phyloP scores from a whole-genome alignment of 2,888 invertebrate genomes.

The Synergus japonicus region DNA sequence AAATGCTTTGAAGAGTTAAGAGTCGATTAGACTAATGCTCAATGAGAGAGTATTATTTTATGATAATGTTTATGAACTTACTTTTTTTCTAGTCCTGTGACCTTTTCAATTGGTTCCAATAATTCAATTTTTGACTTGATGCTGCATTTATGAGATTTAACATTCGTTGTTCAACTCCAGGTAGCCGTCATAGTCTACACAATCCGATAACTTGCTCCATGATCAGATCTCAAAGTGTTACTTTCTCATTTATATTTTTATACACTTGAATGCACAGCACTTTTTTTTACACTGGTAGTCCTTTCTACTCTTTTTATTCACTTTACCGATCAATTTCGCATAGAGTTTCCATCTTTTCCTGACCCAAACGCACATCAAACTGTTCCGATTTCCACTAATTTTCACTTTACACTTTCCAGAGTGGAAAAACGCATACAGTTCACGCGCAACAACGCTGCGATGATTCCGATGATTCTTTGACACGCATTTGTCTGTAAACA shows the following conservation, averaged over 20 bases:
- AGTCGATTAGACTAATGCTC: no score
- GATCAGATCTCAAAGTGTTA: conserved; percentile 6
- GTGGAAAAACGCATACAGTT: conserved; percentile 13
- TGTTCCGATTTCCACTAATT: neutral
- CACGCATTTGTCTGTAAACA: conserved; percentile 74
- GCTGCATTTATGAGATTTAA: neutral
- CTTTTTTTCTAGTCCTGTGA: neutral
- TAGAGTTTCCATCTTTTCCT: conserved; percentile 13
- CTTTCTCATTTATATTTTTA: conserved; percentile 25
- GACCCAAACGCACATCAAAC: conserved; percentile 18
- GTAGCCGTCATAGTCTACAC: conserved; percentile 1
- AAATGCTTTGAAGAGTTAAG: neutral
- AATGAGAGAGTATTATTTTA: neutral
- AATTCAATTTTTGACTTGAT: neutral
- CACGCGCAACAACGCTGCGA: conserved; percentile 48
- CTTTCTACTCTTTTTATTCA: neutral
- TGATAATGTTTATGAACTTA: neutral
- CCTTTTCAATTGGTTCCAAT: neutral
- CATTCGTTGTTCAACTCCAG: neutral
- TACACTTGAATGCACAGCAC: conserved; percentile 20
- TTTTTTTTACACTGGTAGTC: neutral
- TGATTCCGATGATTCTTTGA: conserved; percentile 56
- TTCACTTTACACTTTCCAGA: neutral
- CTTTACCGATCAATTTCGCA: neutral
- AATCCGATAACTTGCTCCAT: conserved; percentile 21